phyloP scores from a whole-genome alignment of 2,113 vertebrate species.

The Chaetodon auriga region DNA sequence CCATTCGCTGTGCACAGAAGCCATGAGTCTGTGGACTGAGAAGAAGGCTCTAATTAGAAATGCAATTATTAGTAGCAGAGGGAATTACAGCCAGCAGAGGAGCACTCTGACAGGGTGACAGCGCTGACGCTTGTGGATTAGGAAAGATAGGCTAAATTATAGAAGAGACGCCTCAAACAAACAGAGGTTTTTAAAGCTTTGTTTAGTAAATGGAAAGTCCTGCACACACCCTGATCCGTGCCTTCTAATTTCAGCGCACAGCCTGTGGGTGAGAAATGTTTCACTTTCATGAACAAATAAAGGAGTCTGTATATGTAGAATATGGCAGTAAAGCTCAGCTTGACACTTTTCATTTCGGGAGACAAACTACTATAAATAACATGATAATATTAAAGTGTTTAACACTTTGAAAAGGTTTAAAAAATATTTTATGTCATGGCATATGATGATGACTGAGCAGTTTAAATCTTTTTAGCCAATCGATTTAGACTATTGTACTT shows the following conservation, averaged over 20 bases:
- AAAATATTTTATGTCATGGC: too few species aligned
- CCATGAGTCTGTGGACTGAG: slow-evolving; percentile 19
- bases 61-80: slow-evolving; percentile 34
- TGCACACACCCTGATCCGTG: neutral
- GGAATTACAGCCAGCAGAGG: slow-evolving; percentile 14
- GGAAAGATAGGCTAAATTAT: slow-evolving; percentile 7
- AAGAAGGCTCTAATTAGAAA: slow-evolving; percentile 26
- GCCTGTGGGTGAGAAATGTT: neutral
- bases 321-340: neutral
- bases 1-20: slow-evolving; percentile 32
- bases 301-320: neutral
- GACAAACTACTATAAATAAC: neutral
- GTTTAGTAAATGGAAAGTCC: neutral
- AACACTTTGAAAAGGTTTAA: too few species aligned
- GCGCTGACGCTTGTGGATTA: neutral
- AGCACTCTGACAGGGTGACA: neutral
- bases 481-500: neutral
- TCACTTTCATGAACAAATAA: neutral
- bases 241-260: neutral
- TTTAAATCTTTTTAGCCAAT: neutral
- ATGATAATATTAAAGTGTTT: neutral
- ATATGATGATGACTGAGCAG: neutral
- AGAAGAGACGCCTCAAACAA: neutral
- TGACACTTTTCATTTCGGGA: neutral
- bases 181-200: neutral